phyloP scores from a whole-genome alignment of 2,888 invertebrate species.

The Cheilosia impressa region DNA sequence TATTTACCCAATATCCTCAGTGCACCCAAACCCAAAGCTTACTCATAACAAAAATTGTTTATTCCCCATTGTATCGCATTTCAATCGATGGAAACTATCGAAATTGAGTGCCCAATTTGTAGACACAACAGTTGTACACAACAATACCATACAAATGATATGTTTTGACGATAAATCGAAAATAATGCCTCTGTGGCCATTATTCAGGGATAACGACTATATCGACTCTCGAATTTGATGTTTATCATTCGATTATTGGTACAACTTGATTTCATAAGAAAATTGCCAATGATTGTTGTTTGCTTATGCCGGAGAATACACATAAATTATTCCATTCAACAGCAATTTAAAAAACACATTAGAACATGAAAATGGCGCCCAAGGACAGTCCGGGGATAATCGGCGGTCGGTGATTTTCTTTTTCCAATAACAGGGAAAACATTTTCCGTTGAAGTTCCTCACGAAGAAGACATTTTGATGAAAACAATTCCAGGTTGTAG shows the following conservation, averaged over 20 bases:
- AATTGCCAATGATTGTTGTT: neutral
- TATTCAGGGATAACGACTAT: neutral
- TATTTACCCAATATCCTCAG: too few relatives aligned
- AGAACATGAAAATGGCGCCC: constrained; percentile 5
- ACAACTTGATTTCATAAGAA: neutral
- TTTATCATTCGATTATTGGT: constrained; percentile 1
- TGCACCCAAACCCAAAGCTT: neutral
- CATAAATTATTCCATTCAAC: neutral
- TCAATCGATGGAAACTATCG: neutral
- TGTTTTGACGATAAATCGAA: constrained; percentile 7
- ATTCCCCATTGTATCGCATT: neutral
- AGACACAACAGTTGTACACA: neutral
- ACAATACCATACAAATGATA: neutral
- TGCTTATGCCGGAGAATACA: neutral
- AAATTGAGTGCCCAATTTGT: constrained; percentile 16
- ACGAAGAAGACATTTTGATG: neutral
- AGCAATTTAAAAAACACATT: neutral
- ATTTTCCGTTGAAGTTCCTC: too few relatives aligned
- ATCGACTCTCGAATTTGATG: neutral
- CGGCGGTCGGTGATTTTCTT: neutral
- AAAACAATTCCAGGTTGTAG: constrained; percentile 10
- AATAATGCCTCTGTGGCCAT: constrained; percentile 1
- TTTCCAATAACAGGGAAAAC: neutral
- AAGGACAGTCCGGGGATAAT: neutral
- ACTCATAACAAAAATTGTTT: constrained; percentile 4